Conservation (phyloP, 2,113 vertebrate genomes). For the Ptilorrhoa leucosticta region DNA sequence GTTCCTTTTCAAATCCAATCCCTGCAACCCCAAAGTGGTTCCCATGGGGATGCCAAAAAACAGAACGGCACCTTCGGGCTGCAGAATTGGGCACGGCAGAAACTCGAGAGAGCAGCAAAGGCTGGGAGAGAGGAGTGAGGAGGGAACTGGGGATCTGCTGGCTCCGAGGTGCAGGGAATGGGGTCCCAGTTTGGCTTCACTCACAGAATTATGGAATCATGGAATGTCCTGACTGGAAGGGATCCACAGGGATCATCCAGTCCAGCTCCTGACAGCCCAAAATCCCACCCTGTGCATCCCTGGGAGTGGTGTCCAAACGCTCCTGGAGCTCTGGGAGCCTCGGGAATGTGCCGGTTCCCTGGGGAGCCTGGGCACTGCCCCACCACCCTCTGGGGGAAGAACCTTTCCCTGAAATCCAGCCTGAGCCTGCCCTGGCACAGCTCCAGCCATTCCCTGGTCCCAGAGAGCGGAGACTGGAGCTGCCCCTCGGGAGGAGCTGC, state of each 20-base stretch:
- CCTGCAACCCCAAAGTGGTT: neutral
- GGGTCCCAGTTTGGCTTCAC: neutral
- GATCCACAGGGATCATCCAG: neutral
- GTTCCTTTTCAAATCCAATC: neutral
- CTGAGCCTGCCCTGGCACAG: accelerated
- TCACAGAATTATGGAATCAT: neutral
- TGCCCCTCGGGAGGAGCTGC: neutral
- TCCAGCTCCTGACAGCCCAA: no score
- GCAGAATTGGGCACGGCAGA: neutral
- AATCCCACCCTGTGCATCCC: neutral
- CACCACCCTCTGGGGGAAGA: neutral
- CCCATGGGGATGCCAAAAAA: neutral
- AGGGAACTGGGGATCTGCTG: neutral
- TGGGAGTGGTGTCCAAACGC: accelerated
- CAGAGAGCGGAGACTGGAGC: neutral
- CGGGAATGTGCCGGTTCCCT: accelerated
- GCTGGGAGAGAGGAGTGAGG: neutral
- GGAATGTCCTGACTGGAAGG: neutral
- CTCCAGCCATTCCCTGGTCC: neutral
- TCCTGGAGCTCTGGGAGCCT: neutral
- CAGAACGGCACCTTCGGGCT: accelerated
- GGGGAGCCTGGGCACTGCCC: neutral
- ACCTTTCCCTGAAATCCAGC: neutral
- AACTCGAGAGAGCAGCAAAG: neutral
- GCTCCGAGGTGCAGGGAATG: neutral